Evolutionary conservation across 2,797 vertebrate genomes (phyloP), one percentile per base, ranked within the genome.

Genomic region (Botia kubotai): DNA sequence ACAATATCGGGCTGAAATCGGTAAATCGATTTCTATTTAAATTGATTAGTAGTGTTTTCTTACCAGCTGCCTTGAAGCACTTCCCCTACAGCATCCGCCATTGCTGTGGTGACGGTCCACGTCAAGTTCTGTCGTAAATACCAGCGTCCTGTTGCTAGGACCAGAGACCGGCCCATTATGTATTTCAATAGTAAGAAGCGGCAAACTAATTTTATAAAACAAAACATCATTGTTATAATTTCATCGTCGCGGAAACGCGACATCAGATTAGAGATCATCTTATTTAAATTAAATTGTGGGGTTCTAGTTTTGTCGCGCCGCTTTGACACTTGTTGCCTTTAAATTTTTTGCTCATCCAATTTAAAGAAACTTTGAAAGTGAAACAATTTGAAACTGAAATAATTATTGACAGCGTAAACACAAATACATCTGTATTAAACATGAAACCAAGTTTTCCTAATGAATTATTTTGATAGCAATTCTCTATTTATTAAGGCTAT

Each of bases 61-160:
- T 88, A 95, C 94, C 94, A 94, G 90, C 89, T 91, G 86, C 93
- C 88, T 83, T 86, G 90, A 87, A 92, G 86, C 81, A 91, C 90
- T 90, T 94, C 93, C 87, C 93, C 96, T 75, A 90, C 95, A 80
- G 94, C 89, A 82, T 96, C 96, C 95, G 97, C 97, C 97, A 98
- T 99, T 93, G 95, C 94, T 96, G 94, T 95, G 93, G 94, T 96
- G 95, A 96, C 94, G 67, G 92, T 93, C 94, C 94, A 95, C 95
- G 94, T 96, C 94, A 94, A 76, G 65, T 12, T 21, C 43, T 75
- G 85, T 79, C 91, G 91, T 90, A 84, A 87, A 89, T 76, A 74
- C 33, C 46, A 26, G 19, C 76, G 29, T 16, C n/a, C 52, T 82
- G 85, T 84, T 50, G 77, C 75, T 79, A 85, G 29, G 58, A 69